Percentiles rank a stretch among this genome's conserved stretches.
Conservation (phyloP, 2,888 invertebrate genomes). For the Drosophila rubida region DNA sequence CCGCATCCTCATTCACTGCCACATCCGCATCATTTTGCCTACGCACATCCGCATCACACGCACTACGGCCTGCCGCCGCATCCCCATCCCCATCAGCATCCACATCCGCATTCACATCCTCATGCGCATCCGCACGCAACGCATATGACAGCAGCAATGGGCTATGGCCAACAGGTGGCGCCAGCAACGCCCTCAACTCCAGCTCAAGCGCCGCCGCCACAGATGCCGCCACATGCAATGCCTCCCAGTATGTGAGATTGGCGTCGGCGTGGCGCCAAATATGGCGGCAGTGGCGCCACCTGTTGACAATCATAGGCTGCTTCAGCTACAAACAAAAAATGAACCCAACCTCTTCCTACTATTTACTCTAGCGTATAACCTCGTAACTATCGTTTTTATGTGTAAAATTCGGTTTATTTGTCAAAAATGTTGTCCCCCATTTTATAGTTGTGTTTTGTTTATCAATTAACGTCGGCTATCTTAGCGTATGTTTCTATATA, state of each 20-base stretch:
- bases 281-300: constrained; percentile 73
- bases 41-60: constrained; percentile 35
- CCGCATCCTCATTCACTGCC: constrained; percentile 46
- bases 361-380: constrained; percentile 35
- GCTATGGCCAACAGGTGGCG: constrained; percentile 67
- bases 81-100: constrained; percentile 54
- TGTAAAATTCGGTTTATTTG: constrained; percentile 6
- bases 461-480: constrained; percentile 11
- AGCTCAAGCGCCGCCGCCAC: constrained; percentile 23
- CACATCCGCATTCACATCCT: constrained; percentile 53
- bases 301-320: constrained; percentile 66
- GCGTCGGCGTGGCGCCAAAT: constrained; percentile 77
- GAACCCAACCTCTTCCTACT: constrained; percentile 36
- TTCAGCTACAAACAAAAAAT: constrained; percentile 24
- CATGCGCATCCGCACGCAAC: constrained; percentile 48
- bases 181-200: constrained; percentile 37
- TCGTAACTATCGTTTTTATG: constrained; percentile 16
- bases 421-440: constrained; percentile 36
- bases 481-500: constrained; percentile 54
- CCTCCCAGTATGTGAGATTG: constrained; percentile 70
- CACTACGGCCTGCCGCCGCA: constrained; percentile 38
- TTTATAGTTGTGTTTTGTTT: constrained; percentile 40
- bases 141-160: constrained; percentile 70
- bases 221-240: constrained; percentile 32
- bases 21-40: constrained; percentile 35